Percentiles rank a stretch among this genome's conserved stretches.
These are phyloP conservation scores for Anolis carolinensis DNA, from an alignment of 2,113 vertebrate genomes.

Conservation along the genomic window DNA sequence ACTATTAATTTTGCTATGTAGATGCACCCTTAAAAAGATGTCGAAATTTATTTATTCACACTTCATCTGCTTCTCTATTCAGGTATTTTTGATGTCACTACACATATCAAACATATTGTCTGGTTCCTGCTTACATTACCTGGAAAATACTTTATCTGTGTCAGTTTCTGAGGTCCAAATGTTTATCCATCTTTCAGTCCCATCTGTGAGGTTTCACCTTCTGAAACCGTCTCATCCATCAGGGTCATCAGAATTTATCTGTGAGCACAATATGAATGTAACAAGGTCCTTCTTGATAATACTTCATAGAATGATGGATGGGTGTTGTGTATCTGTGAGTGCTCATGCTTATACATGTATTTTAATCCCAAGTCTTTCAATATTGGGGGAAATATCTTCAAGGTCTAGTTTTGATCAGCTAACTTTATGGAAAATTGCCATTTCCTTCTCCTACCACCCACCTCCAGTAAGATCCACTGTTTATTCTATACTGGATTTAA, in stretches of 20 bases:
- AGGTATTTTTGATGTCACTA: neutral
- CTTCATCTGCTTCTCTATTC: neutral
- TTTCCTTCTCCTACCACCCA: neutral
- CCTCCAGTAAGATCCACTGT: neutral
- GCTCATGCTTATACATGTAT: neutral
- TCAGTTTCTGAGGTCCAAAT: slow-evolving; percentile 18
- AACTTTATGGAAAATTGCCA: neutral
- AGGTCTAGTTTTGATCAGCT: neutral
- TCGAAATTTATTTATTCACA: neutral
- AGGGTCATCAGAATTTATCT: slow-evolving; percentile 24
- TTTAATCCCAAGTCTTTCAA: neutral
- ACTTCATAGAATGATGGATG: slow-evolving; percentile 1
- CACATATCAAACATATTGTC: slow-evolving; percentile 17
- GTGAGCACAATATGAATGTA: slow-evolving; percentile 16
- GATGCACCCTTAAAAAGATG: too few relatives aligned
- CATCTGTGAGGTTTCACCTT: slow-evolving; percentile 26
- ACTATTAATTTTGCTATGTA: too few relatives aligned
- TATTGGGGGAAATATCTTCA: neutral
- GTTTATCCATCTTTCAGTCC: slow-evolving; percentile 35
- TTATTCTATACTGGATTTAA: neutral
- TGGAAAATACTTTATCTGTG: slow-evolving; percentile 10
- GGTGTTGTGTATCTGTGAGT: neutral
- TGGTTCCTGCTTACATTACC: slow-evolving; percentile 13
- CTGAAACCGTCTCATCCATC: slow-evolving; percentile 15
- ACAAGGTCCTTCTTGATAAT: slow-evolving; percentile 28